phyloP scores from a whole-genome alignment of 1,140 invertebrate genomes.

The Rhynchophorus ferrugineus region DNA sequence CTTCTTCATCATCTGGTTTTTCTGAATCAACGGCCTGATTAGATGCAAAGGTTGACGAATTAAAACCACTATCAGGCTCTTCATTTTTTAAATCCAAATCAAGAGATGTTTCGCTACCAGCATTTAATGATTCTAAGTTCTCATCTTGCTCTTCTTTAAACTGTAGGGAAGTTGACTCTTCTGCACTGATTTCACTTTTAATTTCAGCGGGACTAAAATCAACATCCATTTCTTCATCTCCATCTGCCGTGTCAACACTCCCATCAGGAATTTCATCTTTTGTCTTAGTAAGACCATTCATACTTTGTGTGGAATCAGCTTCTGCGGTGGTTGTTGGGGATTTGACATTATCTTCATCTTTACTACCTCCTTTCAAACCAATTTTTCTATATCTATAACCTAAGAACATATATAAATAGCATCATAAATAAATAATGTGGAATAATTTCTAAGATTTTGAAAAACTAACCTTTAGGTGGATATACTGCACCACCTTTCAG shows the following conservation, averaged over 20 bases:
- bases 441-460: conserved; percentile 3
- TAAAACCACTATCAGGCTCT: conserved; percentile 25
- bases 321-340: conserved; percentile 21
- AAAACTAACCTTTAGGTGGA: conserved; percentile 10
- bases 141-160: conserved; percentile 7
- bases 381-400: conserved; percentile 23
- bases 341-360: conserved; percentile 26
- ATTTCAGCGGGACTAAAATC: conserved; percentile 10
- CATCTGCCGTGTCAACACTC: conserved; percentile 12
- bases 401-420: background rate
- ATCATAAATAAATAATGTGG: background rate
- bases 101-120: conserved; percentile 8
- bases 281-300: conserved; percentile 18
- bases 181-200: conserved; percentile 6
- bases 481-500: conserved; percentile 35
- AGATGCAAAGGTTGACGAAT: conserved; percentile 10
- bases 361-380: conserved; percentile 33
- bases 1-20: conserved; percentile 6
- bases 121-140: background rate
- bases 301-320: conserved; percentile 24
- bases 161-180: background rate
- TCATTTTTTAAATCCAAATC: conserved; percentile 17
- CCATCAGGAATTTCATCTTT: conserved; percentile 6
- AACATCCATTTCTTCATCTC: conserved; percentile 28
- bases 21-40: conserved; percentile 19